Conservation (phyloP, 2,888 invertebrate species). For the Globia sparganii region DNA sequence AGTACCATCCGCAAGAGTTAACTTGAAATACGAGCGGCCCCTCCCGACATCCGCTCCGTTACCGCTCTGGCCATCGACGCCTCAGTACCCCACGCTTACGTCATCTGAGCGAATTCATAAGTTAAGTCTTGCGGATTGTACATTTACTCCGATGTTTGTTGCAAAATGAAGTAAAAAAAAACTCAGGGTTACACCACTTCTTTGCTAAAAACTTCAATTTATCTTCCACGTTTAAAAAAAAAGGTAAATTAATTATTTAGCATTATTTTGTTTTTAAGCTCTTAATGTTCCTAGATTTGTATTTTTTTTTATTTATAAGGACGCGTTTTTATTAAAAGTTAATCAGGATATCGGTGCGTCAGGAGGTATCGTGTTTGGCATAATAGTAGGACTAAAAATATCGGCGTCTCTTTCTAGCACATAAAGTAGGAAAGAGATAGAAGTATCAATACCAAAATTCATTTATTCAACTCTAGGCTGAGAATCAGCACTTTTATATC, state of each 20-base stretch:
- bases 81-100: background rate
- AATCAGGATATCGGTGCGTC: constrained; percentile 62
- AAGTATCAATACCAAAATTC: background rate
- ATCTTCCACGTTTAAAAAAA: constrained; percentile 73
- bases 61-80: background rate
- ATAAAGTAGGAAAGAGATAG: background rate
- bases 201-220: constrained; percentile 13
- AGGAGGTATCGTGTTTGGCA: constrained; percentile 44
- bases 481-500: background rate
- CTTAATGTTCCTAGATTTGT: constrained; percentile 88
- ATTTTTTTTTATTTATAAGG: constrained; percentile 79
- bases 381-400: background rate
- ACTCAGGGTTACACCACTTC: constrained; percentile 8
- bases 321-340: constrained; percentile 49
- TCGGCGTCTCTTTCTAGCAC: constrained; percentile 2
- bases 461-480: background rate
- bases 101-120: background rate
- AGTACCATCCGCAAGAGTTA: background rate
- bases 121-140: background rate
- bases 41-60: no score
- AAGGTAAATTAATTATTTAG: constrained; percentile 83
- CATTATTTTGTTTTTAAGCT: constrained; percentile 85
- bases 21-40: no score
- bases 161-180: background rate
- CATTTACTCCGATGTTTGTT: background rate